Conservation (phyloP, 2,113 vertebrate genomes). For the Plecotus auritus region DNA sequence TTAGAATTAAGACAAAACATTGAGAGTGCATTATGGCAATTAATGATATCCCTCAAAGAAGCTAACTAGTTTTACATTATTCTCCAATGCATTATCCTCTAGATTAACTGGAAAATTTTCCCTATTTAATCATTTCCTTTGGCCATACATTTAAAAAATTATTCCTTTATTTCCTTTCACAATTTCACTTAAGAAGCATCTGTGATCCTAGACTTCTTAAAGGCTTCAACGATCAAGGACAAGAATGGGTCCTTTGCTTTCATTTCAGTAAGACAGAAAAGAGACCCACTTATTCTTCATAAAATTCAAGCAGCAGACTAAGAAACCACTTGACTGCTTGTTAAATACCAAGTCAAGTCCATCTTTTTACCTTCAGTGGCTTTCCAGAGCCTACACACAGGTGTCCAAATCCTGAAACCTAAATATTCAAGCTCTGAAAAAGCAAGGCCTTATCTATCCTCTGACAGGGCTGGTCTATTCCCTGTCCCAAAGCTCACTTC, state of each 20-base stretch:
- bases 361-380: background rate
- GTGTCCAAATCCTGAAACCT: background rate
- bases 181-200: conserved; percentile 21
- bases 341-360: background rate
- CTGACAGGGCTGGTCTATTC: background rate
- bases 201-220: background rate
- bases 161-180: background rate
- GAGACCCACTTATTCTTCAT: background rate
- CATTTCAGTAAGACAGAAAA: conserved; percentile 18
- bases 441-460: background rate
- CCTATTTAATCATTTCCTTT: background rate
- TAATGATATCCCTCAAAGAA: background rate
- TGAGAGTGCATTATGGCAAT: background rate
- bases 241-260: background rate
- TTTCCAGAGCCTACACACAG: background rate
- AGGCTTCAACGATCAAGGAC: background rate
- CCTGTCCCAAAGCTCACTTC: background rate
- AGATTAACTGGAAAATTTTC: background rate
- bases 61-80: conserved; percentile 17
- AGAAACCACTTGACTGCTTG: background rate
- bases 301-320: background rate
- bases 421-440: conserved; percentile 9
- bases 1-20: background rate
- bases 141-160: background rate
- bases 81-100: conserved; percentile 1